These are phyloP conservation scores for Drosophila obscura DNA, from an alignment of 1,140 invertebrate species.

Conservation along the genomic window DNA sequence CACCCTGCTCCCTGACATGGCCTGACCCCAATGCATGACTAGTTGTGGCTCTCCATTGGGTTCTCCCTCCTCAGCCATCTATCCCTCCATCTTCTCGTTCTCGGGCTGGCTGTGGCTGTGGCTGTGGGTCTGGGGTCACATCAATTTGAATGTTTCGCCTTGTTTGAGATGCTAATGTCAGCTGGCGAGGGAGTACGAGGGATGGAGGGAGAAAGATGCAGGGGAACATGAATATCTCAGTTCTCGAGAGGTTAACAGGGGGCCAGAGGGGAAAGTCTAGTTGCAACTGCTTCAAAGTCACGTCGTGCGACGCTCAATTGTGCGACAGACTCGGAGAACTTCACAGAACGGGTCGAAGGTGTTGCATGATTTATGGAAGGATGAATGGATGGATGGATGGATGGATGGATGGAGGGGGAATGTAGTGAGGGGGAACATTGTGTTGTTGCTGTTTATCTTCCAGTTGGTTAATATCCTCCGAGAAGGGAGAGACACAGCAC, in stretches of 20 bases:
- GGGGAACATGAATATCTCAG: conserved; percentile 55
- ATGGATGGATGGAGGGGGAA: too few species aligned
- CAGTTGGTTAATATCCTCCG: conserved; percentile 33
- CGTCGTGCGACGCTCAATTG: conserved; percentile 31
- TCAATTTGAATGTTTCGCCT: conserved; percentile 62
- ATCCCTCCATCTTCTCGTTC: conserved; percentile 8
- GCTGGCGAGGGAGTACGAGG: too few species aligned
- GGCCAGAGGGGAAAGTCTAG: conserved; percentile 20
- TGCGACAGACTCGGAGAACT: conserved; percentile 32
- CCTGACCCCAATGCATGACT: conserved; percentile 62
- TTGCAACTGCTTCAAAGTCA: conserved; percentile 37
- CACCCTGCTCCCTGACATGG: conserved; percentile 12
- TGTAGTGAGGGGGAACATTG: conserved; percentile 2
- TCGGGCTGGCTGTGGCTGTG: conserved; percentile 8
- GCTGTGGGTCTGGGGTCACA: conserved; percentile 31
- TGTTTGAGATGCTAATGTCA: conserved; percentile 68
- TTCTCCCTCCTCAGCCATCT: conserved; percentile 11
- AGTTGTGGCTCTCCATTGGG: conserved; percentile 21
- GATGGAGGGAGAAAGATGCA: background rate
- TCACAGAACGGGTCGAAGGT: conserved; percentile 41
- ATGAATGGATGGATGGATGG: background rate
- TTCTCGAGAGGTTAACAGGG: conserved; percentile 25
- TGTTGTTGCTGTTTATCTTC: conserved; percentile 38
- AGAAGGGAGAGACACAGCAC: conserved; percentile 7
- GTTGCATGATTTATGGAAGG: conserved; percentile 48